Evolutionary conservation across 1,140 invertebrate genomes (phyloP), one percentile per base, ranked within the genome.

Genomic region (Neuroterus valhalla): DNA sequence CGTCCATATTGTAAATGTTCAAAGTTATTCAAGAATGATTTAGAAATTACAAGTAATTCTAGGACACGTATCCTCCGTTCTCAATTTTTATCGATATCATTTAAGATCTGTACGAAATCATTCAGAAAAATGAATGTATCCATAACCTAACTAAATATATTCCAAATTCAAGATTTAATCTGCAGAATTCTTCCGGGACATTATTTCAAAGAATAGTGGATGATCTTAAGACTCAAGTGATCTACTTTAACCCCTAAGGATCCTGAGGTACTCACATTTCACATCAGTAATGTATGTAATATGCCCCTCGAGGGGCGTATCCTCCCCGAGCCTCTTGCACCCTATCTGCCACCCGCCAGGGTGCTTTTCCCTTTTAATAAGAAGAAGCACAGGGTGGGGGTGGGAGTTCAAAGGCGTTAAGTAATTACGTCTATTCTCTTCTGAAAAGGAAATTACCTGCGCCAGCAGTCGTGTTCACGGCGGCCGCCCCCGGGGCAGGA

Each of bases 351-450:
- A 80, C 72, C 81, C 85, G 81, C 85, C 80, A 78, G 84, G 86
- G 85, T 84, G 84, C 85, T 87, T 88, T 89, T 84, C 88, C 89
- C 86, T 88, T 89, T 89, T 88, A 89, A 89, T 89, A 89, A 89
- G 85, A 85, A 85, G 79, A 80, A n/a, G n/a, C n/a, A n/a, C n/a
- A n/a, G n/a, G 70, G 79, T 78, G 72, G 75, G 79, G 81, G 80
- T 75, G 83, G 81, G 81, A 78, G 71, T 82, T 85, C 76, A 74
- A 82, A 87, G 85, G 88, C 87, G 89, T 90, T 90, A 90, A 90
- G 88, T 90, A 90, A 90, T 90, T 90, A 90, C 87, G 87, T 89
- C 87, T 88, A 87, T 90, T 89, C 88, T 90, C 88, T 87, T 88
- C 86, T 85, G 84, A 83, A 78, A 77, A 87, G 87, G 84, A 88